Base-by-base conservation (phyloP, 92 coral and sea anemone species). In the Nematostella vectensis region DNA sequence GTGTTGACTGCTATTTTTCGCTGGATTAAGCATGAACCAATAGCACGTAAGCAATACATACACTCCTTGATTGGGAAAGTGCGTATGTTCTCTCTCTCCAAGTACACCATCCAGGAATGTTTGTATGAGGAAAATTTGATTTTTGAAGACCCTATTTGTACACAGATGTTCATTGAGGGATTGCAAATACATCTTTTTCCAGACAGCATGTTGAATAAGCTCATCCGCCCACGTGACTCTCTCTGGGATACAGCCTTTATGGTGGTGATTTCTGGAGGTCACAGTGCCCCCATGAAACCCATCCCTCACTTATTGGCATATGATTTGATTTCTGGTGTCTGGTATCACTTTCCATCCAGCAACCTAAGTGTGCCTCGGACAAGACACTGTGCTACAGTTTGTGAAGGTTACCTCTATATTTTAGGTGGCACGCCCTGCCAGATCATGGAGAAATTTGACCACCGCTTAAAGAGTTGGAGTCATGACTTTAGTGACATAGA, bases 21-120 rank as follows among this genome's bases (percentile, higher is more conserved):
- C 8, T 69, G 75, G 75, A 60, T 69, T 9, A 69, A 69, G 29
- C 37, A 69, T 20, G 75, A 69, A 19, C 24, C 12, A 11, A 1
- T 45, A 47, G 13, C 33, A 12, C 37, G 75, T 11, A 47, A 44
- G 17, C 27, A 45, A 0, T 39, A 27, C 1, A 27, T 69, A 4
- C 48, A 50, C 0, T 44, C 54, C 6, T 54, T 69, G 8, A 59
- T 69, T 0, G 33, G 38, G 40, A 27, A 31, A 17, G 42, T 69
- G 19, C 21, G 68, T 3, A 1, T 50, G 11, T 69, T 25, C 24
- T 69, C 61, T 2, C 33, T 69, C 67, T 59, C 75, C 12, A 69
- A 69, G 52, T 38, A 17, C 19, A 26, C 59, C 1, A 20, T 69
- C 21, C 0, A 23, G 25, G 54, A 20, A 47, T 47, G 49, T 21